Conservation (phyloP, 2,888 invertebrate genomes). For the Drosophila monieri region DNA sequence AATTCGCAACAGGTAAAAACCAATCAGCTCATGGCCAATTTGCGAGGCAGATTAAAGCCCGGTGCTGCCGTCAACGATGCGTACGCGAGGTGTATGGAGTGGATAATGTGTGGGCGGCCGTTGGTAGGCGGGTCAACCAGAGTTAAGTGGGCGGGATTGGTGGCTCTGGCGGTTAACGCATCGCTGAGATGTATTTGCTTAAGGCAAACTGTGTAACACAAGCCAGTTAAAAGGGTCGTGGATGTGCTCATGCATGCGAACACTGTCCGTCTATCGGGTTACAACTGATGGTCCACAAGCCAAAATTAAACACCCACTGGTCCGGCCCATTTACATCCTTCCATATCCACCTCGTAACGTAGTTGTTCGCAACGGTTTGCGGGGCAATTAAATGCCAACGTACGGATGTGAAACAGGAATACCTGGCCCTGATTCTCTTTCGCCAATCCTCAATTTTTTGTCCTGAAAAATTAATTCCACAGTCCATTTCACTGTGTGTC, state of each 20-base stretch:
- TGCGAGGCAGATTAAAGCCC: conserved; percentile 40
- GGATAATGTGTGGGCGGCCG: neutral
- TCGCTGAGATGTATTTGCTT: conserved; percentile 50
- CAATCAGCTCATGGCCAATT: conserved; percentile 51
- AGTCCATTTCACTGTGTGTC: conserved; percentile 49
- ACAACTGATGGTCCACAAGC: conserved; percentile 23
- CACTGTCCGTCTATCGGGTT: conserved; percentile 57
- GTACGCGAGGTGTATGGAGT: conserved; percentile 1
- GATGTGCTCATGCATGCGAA: conserved; percentile 27
- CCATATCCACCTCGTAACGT: conserved; percentile 4
- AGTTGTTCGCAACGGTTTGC: conserved; percentile 5
- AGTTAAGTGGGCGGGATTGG: conserved; percentile 7
- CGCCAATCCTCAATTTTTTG: conserved; percentile 12
- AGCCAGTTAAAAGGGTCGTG: conserved; percentile 20
- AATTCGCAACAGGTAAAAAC: conserved; percentile 29
- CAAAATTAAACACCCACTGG: conserved; percentile 9
- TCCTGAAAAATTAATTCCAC: conserved; percentile 59
- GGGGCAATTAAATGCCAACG: conserved; percentile 65
- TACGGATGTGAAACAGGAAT: conserved; percentile 56
- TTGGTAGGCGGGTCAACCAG: conserved; percentile 2
- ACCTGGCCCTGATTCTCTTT: conserved; percentile 36
- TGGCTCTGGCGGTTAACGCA: conserved; percentile 47
- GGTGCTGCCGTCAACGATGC: conserved; percentile 5
- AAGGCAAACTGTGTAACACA: conserved; percentile 35
- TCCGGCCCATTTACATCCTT: neutral